phyloP scores from a whole-genome alignment of 2,797 vertebrate species.

The Tenualosa ilisha region DNA sequence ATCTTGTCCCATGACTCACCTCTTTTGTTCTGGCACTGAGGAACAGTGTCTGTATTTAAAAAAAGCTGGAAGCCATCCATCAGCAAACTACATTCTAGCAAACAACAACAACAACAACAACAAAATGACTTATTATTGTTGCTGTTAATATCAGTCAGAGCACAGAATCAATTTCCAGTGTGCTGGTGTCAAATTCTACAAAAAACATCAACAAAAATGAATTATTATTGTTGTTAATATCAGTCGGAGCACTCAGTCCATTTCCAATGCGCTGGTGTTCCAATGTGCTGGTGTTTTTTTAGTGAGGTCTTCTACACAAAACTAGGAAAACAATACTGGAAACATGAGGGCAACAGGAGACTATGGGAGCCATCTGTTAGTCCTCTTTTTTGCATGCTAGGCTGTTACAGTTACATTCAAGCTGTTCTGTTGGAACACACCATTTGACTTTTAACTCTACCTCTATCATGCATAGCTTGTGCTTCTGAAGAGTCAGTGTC shows the following conservation, averaged over 20 bases:
- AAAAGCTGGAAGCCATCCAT: not conserved
- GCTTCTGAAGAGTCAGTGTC: not conserved
- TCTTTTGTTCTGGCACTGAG: not conserved
- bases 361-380: not conserved
- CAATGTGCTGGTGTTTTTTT: not conserved
- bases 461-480: not conserved
- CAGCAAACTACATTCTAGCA: not conserved
- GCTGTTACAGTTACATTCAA: not conserved
- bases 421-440: not conserved
- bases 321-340: not conserved
- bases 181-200: not conserved
- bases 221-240: not conserved
- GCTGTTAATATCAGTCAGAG: not conserved
- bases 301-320: not conserved
- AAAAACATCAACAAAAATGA: not conserved
- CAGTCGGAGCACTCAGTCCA: not conserved
- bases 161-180: not conserved
- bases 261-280: not conserved
- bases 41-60: not conserved
- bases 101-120: not conserved
- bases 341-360: not conserved
- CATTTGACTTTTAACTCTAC: not conserved
- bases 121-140: not conserved
- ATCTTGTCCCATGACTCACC: slow-evolving; percentile 43
- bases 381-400: not conserved